A percentile compares a stretch with the other conserved stretches of the same genome.
Conservation (phyloP, 2,113 vertebrate species). For the Gallinago jamesoni region DNA sequence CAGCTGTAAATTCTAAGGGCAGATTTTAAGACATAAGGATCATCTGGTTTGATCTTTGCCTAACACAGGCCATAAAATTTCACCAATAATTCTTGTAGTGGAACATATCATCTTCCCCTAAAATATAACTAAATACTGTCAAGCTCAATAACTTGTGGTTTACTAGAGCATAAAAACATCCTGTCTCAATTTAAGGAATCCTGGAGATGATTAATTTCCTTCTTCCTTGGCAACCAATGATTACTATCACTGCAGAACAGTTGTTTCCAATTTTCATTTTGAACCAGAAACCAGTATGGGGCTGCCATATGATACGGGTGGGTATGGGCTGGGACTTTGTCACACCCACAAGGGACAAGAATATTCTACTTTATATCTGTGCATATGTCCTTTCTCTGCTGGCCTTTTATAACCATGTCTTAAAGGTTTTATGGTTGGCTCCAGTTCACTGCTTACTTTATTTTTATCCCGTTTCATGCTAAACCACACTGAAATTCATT, state of each 20-base stretch:
- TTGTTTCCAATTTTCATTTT: constrained; percentile 34
- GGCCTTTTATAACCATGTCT: not conserved
- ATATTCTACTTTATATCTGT: not conserved
- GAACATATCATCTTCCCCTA: not conserved
- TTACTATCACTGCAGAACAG: constrained; percentile 4
- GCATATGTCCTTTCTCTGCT: not conserved
- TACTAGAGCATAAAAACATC: constrained; percentile 34
- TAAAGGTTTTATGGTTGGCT: not conserved
- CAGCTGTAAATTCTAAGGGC: not conserved
- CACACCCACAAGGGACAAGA: not conserved
- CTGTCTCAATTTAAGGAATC: constrained; percentile 36
- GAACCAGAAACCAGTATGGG: not conserved
- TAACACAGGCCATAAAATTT: constrained; percentile 33
- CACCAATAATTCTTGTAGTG: constrained; percentile 7
- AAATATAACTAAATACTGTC: constrained; percentile 28
- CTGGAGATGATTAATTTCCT: constrained; percentile 10
- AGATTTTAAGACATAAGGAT: constrained; percentile 9
- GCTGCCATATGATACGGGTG: not conserved
- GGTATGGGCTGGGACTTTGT: not conserved
- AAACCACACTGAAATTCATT: not conserved
- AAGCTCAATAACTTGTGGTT: not conserved
- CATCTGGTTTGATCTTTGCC: constrained; percentile 23
- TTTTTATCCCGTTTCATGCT: not conserved
- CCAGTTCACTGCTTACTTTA: not conserved
- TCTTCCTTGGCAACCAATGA: not conserved